A percentile compares a stretch with the other conserved stretches of the same genome.
phyloP scores from a whole-genome alignment of 35 echinoderm and acorn worm genomes.

The Eucidaris tribuloides region DNA sequence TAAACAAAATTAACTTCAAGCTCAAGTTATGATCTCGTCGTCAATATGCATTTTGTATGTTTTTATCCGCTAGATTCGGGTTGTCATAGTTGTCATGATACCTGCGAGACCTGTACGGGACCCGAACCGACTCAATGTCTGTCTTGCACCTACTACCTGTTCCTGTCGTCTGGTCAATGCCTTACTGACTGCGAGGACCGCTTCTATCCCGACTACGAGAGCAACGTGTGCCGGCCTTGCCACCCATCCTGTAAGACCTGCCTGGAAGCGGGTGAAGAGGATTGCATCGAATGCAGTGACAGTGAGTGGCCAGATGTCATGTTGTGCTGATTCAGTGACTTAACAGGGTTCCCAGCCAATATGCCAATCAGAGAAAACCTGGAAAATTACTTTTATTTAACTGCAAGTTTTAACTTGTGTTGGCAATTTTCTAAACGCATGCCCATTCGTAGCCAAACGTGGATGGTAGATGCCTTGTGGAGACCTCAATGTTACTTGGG shows the following conservation, averaged over 20 bases:
- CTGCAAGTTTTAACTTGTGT: no score
- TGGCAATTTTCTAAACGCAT: no score
- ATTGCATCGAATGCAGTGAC: constrained; percentile 40
- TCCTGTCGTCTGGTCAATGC: constrained; percentile 11
- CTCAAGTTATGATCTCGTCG: background rate
- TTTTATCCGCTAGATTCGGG: background rate
- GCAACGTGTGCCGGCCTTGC: constrained; percentile 41
- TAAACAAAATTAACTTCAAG: no score
- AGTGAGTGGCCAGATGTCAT: no score
- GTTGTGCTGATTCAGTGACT: no score
- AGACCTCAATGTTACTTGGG: no score
- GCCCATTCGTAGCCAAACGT: no score
- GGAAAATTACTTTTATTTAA: no score
- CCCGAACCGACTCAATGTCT: background rate
- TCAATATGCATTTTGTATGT: background rate
- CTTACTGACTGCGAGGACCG: background rate
- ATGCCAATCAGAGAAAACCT: no score
- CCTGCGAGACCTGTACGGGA: constrained; percentile 43
- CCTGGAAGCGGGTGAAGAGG: background rate
- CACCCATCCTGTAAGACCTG: constrained; percentile 43
- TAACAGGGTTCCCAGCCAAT: no score
- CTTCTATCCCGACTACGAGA: constrained; percentile 48
- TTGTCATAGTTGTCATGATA: constrained; percentile 35
- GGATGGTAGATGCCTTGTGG: no score
- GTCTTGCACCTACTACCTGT: constrained; percentile 33